A percentile compares a stretch with the other conserved stretches of the same genome.
Conservation (phyloP, 2,113 vertebrate genomes). For the Pithys albifrons region DNA sequence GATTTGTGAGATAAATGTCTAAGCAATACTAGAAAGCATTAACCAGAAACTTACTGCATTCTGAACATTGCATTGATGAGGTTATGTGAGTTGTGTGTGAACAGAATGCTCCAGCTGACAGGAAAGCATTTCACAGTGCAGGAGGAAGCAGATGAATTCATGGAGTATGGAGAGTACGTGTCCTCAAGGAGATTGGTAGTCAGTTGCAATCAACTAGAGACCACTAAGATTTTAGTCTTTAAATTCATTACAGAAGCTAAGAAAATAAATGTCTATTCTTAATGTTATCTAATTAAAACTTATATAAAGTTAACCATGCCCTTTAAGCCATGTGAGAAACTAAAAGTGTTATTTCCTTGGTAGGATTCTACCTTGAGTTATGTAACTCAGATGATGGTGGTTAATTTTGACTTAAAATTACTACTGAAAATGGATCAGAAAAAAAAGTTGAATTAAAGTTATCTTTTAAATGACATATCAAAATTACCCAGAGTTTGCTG, state of each 20-base stretch:
- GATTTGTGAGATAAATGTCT: background rate
- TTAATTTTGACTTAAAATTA: background rate
- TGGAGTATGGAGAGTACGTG: fast-evolving
- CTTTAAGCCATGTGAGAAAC: background rate
- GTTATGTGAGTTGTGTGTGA: background rate
- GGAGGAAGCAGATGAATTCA: background rate
- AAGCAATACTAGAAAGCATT: background rate
- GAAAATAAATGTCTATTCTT: background rate
- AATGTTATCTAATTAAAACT: background rate
- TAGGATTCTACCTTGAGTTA: background rate
- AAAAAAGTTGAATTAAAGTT: background rate
- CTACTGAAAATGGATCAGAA: background rate
- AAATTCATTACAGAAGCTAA: background rate
- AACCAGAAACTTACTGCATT: background rate
- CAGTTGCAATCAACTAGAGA: background rate
- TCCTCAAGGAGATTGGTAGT: background rate
- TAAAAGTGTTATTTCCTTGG: background rate
- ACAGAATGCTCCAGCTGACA: background rate
- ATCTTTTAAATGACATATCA: background rate
- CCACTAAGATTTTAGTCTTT: background rate
- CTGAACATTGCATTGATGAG: background rate
- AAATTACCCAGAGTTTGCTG: background rate
- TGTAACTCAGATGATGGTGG: background rate
- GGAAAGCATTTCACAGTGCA: background rate
- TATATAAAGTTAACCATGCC: background rate